Evolutionary conservation across 2,888 invertebrate genomes (phyloP).

Genomic region (Xiphydria camelus): DNA sequence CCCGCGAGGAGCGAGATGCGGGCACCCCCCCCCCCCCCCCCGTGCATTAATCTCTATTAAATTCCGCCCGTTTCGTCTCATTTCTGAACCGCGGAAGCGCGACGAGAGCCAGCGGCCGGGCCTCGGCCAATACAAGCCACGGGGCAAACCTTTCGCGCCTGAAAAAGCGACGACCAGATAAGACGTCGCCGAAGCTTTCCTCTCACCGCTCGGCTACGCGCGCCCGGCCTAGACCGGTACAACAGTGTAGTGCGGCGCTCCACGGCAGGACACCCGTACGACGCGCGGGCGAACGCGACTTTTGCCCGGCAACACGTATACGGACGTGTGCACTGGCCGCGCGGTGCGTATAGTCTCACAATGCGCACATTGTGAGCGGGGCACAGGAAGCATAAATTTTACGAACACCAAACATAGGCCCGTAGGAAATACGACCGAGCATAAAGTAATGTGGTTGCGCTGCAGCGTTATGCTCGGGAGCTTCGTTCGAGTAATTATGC

Average conservation of each 20-base stretch:
- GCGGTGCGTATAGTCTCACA: constrained; percentile 14
- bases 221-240: no score
- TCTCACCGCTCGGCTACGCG: no score
- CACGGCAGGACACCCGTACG: no score
- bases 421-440: constrained; percentile 16
- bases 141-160: neutral
- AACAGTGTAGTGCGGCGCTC: no score
- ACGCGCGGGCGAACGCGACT: neutral
- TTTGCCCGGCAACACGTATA: neutral
- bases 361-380: constrained; percentile 33
- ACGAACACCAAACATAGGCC: constrained; percentile 47
- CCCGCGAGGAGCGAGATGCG: constrained; percentile 28
- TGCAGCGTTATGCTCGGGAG: constrained; percentile 17
- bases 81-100: constrained; percentile 13
- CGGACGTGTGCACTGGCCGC: constrained; percentile 2
- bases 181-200: neutral
- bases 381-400: constrained; percentile 54
- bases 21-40: no score
- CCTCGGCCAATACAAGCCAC: no score
- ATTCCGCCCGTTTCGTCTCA: constrained; percentile 19
- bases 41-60: constrained; percentile 34
- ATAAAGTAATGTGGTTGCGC: constrained; percentile 5
- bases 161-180: neutral
- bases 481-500: constrained; percentile 28
- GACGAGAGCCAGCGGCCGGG: no score